Base-by-base conservation (phyloP, 23 tunicate species). In the Phallusia fumigata region DNA sequence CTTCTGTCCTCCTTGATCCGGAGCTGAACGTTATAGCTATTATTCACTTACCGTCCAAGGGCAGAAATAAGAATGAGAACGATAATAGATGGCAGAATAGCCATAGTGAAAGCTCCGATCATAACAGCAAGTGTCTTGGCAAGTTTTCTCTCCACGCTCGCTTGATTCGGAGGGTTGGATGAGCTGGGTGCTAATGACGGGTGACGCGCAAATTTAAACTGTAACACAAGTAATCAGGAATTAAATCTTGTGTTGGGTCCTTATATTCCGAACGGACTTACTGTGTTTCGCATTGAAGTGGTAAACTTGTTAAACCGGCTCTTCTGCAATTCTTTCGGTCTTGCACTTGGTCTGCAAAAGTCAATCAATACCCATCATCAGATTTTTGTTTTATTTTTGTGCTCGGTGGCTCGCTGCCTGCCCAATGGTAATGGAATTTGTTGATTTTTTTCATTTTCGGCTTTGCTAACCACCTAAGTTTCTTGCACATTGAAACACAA, bases 91-190 rank as follows among this genome's bases (percentile, higher is more conserved):
- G 97, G 97, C 75, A 92, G 36, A 18, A 92, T 32, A 18, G 97
- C 97, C 10, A 92, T 19, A 19, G 97, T 92, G 64, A 87, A 87
- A 18, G 97, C 91, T 35, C 91, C 91, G 35, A 92, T 77, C 97
- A 92, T 92, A 18, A 92, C 84, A 21, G 91, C 86, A 18, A 92
- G 80, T 0, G 97, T 92, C 53, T 85, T 80, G 19, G 97, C 89
- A 15, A 92, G 45, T 31, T 89, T 50, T 32, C 89, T 35, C 76
- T 90, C 95, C 15, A 90, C 82, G 35, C 65, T 84, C 19, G 47
- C 86, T 26, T 80, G 74, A 30, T 53, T 77, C 5, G 19, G 81
- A 6, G 53, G 77, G 44, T 33, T 33, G 31, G 28, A 19, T 24
- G 33, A 30, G 31, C 36, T 31, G 2, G n/a, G 28, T 2, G 77